phyloP scores from a whole-genome alignment of 2,888 invertebrate species.

The Druceiella hillmani region DNA sequence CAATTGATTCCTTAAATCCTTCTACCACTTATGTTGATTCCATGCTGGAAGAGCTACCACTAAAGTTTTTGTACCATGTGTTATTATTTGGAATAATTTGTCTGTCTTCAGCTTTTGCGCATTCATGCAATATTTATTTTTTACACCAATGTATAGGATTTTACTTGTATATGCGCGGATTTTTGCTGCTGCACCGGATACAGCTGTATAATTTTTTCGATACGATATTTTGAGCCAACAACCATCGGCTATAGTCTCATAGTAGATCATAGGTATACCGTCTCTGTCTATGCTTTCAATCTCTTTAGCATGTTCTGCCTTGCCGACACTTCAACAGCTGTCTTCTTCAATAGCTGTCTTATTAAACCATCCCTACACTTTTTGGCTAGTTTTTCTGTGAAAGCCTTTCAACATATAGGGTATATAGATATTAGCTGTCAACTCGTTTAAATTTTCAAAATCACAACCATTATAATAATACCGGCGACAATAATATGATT shows the following conservation, averaged over 20 bases:
- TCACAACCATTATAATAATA: conserved; percentile 5
- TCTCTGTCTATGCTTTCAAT: conserved; percentile 3
- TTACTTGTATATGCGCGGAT: conserved; percentile 7
- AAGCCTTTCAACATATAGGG: conserved; percentile 6
- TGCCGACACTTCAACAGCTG: conserved; percentile 1
- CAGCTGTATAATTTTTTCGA: conserved; percentile 9
- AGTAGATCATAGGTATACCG: too few relatives aligned
- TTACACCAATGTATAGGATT: conserved; percentile 6
- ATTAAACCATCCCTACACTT: conserved; percentile 7
- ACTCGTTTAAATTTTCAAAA: conserved; percentile 9
- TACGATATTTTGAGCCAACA: conserved; percentile 4
- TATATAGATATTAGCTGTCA: conserved; percentile 5
- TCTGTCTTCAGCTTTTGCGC: too few relatives aligned
- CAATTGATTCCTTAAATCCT: too few relatives aligned
- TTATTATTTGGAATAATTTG: too few relatives aligned
- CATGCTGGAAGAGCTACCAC: too few relatives aligned
- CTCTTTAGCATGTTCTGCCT: conserved; percentile 6
- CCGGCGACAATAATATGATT: conserved; percentile 7
- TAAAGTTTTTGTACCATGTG: too few relatives aligned
- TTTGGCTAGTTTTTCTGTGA: conserved; percentile 7
- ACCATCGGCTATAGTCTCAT: conserved; percentile 2
- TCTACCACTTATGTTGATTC: too few relatives aligned
- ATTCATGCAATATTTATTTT: too few relatives aligned
- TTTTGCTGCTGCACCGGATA: conserved; percentile 8
- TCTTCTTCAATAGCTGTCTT: conserved; percentile 8